phyloP scores from a whole-genome alignment of 2,797 vertebrate genomes.

The Phalloptychus januarius region DNA sequence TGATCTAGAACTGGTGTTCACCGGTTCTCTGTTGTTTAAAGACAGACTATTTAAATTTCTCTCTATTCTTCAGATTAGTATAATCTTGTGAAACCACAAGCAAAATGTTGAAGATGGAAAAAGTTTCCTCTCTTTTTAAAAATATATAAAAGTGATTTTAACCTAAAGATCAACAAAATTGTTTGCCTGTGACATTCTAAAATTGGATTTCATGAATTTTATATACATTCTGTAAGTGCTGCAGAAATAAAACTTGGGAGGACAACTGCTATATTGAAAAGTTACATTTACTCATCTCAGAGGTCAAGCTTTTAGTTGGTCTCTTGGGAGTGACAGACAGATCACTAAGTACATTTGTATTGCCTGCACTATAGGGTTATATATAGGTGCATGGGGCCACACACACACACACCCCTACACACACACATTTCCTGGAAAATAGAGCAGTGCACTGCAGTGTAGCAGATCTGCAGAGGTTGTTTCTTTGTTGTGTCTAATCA shows the following conservation, averaged over 20 bases:
- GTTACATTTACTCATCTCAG: slow-evolving; percentile 42
- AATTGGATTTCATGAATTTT: slow-evolving; percentile 24
- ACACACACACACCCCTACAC: slow-evolving; percentile 12
- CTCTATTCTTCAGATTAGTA: neutral
- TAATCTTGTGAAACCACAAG: neutral
- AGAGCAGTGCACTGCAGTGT: slow-evolving; percentile 20
- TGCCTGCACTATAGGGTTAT: slow-evolving; percentile 20
- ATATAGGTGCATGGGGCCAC: slow-evolving; percentile 21
- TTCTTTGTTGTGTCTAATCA: slow-evolving; percentile 71
- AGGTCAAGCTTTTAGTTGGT: slow-evolving; percentile 43
- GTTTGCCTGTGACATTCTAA: slow-evolving; percentile 11
- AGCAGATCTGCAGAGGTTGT: slow-evolving; percentile 62
- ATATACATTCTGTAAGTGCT: slow-evolving; percentile 14
- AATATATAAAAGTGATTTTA: neutral
- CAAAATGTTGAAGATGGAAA: neutral
- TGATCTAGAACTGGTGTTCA: neutral
- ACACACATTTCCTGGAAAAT: slow-evolving; percentile 14
- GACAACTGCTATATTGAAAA: slow-evolving; percentile 30
- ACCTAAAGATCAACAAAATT: slow-evolving; percentile 12
- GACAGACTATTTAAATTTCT: too few relatives aligned
- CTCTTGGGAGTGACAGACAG: slow-evolving; percentile 59
- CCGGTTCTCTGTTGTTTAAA: too few relatives aligned
- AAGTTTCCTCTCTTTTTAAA: neutral
- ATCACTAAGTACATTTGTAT: slow-evolving; percentile 53
- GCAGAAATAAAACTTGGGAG: slow-evolving; percentile 18